Evolutionary conservation across 1,140 invertebrate species (phyloP).

Genomic region (Oppia nitens): DNA sequence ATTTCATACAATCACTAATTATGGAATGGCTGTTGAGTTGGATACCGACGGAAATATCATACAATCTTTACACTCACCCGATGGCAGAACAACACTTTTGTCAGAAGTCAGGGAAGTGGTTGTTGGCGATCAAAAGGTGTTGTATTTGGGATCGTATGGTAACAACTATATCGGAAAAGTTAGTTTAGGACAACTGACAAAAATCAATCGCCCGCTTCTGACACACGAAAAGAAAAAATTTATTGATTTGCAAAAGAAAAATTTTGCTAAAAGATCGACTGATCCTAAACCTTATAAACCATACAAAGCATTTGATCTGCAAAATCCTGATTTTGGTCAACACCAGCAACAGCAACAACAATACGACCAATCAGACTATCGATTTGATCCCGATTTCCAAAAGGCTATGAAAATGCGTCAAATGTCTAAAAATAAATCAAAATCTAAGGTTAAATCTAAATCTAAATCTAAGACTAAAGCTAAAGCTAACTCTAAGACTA

Average conservation of each 20-base stretch:
- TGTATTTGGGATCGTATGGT: constrained; percentile 51
- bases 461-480: neutral
- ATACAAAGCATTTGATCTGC: neutral
- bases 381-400: too few species aligned
- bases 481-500: neutral
- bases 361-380: too few species aligned
- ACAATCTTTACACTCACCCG: constrained; percentile 28
- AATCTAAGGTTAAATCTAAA: neutral
- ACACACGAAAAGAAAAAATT: neutral
- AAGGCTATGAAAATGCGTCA: neutral
- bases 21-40: constrained; percentile 38
- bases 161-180: constrained; percentile 42
- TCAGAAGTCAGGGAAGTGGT: constrained; percentile 28
- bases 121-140: neutral
- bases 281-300: neutral
- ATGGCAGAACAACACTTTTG: constrained; percentile 23
- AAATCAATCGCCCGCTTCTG: neutral
- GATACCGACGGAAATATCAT: constrained; percentile 47
- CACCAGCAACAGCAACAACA: neutral
- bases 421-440: neutral
- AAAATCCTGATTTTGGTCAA: neutral
- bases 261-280: neutral
- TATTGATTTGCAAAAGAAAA: neutral
- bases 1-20: constrained; percentile 10
- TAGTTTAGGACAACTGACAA: neutral